phyloP scores from a whole-genome alignment of 1,140 invertebrate species.

The Aphaenogaster ashmeadi region DNA sequence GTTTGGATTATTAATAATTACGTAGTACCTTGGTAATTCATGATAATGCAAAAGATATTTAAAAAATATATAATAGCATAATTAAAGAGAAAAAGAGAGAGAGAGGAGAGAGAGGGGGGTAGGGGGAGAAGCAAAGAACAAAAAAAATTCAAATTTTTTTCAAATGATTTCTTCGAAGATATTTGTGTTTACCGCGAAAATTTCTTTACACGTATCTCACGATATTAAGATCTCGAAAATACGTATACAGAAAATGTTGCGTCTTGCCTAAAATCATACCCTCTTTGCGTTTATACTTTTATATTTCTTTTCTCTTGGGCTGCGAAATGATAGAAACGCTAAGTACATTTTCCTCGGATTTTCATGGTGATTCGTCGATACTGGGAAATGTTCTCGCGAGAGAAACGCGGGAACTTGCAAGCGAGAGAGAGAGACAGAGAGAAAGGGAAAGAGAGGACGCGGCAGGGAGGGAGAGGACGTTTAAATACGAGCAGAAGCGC shows the following conservation, averaged over 20 bases:
- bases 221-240: background rate
- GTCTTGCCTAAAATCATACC: background rate
- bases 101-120: background rate
- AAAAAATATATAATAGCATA: background rate
- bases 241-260: background rate
- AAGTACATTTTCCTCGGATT: background rate
- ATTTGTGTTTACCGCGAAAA: background rate
- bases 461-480: slow-evolving; percentile 78
- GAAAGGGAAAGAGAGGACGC: slow-evolving; percentile 59
- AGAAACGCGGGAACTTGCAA: slow-evolving; percentile 24
- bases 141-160: background rate
- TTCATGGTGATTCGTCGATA: background rate
- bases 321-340: background rate
- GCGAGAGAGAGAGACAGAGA: slow-evolving; percentile 66
- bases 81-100: background rate
- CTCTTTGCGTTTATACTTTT: background rate
- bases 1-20: background rate
- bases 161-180: background rate
- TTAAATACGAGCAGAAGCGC: slow-evolving; percentile 85
- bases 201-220: background rate
- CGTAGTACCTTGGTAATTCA: background rate
- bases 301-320: background rate
- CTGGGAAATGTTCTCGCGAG: slow-evolving; percentile 17
- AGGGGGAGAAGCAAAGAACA: background rate
- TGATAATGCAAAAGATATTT: background rate